These are phyloP conservation scores for Nycteola revayana DNA, from an alignment of 2,888 invertebrate genomes.

Conservation along the genomic window DNA sequence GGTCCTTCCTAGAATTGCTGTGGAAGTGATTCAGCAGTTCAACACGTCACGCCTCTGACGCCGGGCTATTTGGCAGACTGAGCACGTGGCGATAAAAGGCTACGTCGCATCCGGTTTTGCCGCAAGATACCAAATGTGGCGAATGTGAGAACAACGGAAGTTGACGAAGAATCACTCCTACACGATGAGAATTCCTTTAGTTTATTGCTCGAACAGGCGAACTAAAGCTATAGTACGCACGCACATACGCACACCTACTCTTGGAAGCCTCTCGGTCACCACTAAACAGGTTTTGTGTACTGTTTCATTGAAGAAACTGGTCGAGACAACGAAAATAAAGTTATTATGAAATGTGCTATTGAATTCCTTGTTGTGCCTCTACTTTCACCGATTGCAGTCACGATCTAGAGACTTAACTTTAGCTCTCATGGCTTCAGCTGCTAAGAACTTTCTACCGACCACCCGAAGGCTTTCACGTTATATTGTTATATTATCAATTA, in stretches of 20 bases:
- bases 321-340: constrained; percentile 16
- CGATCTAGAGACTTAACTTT: constrained; percentile 40
- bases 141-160: constrained; percentile 65
- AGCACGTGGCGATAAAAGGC: constrained; percentile 61
- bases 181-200: constrained; percentile 48
- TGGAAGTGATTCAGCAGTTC: constrained; percentile 43
- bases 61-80: constrained; percentile 42
- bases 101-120: constrained; percentile 57
- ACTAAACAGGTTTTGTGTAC: constrained; percentile 26
- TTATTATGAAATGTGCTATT: constrained; percentile 31
- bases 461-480: constrained; percentile 36
- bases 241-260: constrained; percentile 18
- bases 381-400: constrained; percentile 69
- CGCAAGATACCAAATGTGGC: constrained; percentile 48
- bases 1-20: constrained; percentile 43
- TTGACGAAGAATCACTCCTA: constrained; percentile 54
- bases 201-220: constrained; percentile 40
- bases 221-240: constrained; percentile 8
- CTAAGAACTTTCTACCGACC: constrained; percentile 55
- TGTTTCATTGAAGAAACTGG: constrained; percentile 23
- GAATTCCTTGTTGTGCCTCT: constrained; percentile 39
- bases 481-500: no score
- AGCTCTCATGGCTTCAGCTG: constrained; percentile 29
- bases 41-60: constrained; percentile 29
- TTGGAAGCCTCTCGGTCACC: constrained; percentile 11